Conservation (phyloP, 1,140 invertebrate species). For the Drosophila paulistorum region DNA sequence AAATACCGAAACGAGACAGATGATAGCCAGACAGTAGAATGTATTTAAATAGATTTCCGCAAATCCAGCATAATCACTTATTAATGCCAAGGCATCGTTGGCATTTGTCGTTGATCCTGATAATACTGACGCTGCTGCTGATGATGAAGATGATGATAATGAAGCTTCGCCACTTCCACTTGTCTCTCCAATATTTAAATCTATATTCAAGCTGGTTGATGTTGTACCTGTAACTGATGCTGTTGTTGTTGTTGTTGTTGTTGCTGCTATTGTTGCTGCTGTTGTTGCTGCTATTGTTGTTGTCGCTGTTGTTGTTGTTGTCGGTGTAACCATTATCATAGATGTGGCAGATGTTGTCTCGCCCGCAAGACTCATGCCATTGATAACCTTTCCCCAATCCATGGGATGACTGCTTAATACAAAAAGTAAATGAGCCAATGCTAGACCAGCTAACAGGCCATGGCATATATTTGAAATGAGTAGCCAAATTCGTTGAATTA, state of each 20-base stretch:
- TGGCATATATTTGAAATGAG: slow-evolving; percentile 82
- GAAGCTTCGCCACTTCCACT: slow-evolving; percentile 7
- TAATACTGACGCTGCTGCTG: not conserved
- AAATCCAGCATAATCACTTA: slow-evolving; percentile 76
- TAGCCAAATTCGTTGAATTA: slow-evolving; percentile 82
- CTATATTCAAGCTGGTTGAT: not conserved
- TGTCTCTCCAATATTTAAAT: slow-evolving; percentile 2
- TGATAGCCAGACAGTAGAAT: slow-evolving; percentile 80
- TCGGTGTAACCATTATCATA: slow-evolving; percentile 6
- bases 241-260: not conserved
- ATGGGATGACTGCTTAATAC: slow-evolving; percentile 77
- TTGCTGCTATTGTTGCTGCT: not conserved
- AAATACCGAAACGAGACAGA: slow-evolving; percentile 81
- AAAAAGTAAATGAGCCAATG: slow-evolving; percentile 80
- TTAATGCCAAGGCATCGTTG: slow-evolving; percentile 54
- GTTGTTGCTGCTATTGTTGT: not conserved
- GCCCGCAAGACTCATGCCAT: slow-evolving; percentile 74
- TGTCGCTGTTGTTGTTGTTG: slow-evolving; percentile 21
- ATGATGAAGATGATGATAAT: slow-evolving; percentile 17
- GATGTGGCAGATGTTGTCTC: slow-evolving; percentile 57
- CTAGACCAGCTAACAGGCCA: slow-evolving; percentile 81
- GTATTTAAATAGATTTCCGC: slow-evolving; percentile 81
- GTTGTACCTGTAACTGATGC: too few species aligned
- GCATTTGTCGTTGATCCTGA: slow-evolving; percentile 24
- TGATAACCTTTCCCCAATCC: slow-evolving; percentile 79